Evolutionary conservation across 2,797 vertebrate genomes (phyloP).

Genomic region (Lagorchestes hirsutus): DNA sequence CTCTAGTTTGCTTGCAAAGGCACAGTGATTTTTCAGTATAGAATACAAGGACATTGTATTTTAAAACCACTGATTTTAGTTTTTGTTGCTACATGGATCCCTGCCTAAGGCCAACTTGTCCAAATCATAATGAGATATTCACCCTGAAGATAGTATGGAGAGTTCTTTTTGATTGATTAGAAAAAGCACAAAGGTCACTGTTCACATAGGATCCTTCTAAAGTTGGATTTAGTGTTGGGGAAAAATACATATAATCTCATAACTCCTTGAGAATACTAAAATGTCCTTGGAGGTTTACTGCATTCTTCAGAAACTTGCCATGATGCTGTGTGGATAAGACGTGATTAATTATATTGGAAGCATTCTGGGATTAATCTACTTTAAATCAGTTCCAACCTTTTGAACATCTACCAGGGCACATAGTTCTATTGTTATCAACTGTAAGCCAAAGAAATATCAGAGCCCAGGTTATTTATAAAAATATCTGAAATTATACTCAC

Average conservation of each 20-base stretch:
- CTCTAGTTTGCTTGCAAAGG: not conserved
- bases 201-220: slow-evolving; percentile 1
- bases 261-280: not conserved
- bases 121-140: not conserved
- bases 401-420: slow-evolving; percentile 2
- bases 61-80: slow-evolving; percentile 33
- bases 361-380: not conserved
- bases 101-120: not conserved
- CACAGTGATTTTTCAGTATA: slow-evolving; percentile 5
- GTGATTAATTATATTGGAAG: not conserved
- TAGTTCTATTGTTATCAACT: slow-evolving; percentile 50
- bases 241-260: slow-evolving; percentile 23
- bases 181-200: not conserved
- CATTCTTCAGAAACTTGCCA: slow-evolving; percentile 20
- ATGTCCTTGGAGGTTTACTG: slow-evolving; percentile 15
- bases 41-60: slow-evolving; percentile 11
- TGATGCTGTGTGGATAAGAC: slow-evolving; percentile 39
- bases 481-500: not conserved
- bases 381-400: slow-evolving; percentile 19
- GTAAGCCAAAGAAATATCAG: slow-evolving; percentile 44
- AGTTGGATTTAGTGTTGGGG: not conserved
- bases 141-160: no score
- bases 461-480: slow-evolving; percentile 46
- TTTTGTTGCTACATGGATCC: not conserved
- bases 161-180: not conserved